A percentile compares a stretch with the other conserved stretches of the same genome.
These are phyloP conservation scores for Cydia fagiglandana DNA, from an alignment of 1,140 invertebrate genomes.

Conservation along the genomic window DNA sequence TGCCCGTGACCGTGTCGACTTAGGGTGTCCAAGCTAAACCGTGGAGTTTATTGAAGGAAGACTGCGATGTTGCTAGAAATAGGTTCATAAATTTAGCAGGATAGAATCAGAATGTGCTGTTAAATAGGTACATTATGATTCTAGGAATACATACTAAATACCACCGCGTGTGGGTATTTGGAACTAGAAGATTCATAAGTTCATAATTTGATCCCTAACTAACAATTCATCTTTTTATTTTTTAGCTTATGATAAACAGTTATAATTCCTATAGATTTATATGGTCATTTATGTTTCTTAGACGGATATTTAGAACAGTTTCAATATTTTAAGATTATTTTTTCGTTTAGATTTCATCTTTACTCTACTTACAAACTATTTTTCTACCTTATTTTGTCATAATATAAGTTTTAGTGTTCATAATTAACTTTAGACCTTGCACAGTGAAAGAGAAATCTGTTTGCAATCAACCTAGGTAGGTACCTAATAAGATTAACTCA, in stretches of 20 bases:
- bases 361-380: no score
- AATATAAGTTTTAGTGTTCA: no score
- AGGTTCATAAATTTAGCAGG: neutral
- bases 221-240: no score
- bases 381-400: no score
- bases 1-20: neutral
- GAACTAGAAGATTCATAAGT: neutral
- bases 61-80: neutral
- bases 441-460: neutral
- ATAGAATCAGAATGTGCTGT: conserved; percentile 3
- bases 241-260: no score
- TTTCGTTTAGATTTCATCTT: no score
- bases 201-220: no score
- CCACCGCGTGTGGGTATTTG: neutral
- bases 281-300: no score
- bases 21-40: neutral
- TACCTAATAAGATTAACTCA: conserved; percentile 9
- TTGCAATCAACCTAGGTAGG: conserved; percentile 4
- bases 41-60: neutral
- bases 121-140: neutral
- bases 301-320: no score
- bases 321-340: no score
- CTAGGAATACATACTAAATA: neutral
- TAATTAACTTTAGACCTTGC: neutral
- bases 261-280: no score